Conservation (phyloP, 1,140 invertebrate species). For the Archivesica marissinica region DNA sequence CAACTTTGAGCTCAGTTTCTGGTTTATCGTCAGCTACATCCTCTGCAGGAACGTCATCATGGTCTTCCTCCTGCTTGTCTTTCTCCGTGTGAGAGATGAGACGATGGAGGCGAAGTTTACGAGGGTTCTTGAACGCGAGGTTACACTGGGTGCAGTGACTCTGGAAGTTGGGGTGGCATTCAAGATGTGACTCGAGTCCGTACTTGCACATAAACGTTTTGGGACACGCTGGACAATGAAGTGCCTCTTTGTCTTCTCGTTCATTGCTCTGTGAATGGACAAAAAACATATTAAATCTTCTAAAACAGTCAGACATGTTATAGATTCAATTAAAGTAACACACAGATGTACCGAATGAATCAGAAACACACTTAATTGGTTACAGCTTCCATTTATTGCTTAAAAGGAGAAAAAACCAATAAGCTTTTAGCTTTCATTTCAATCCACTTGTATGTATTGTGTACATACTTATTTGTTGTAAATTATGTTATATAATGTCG, state of each 20-base stretch:
- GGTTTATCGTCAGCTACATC: constrained; percentile 52
- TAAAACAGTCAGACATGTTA: too few relatives aligned
- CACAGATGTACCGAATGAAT: too few relatives aligned
- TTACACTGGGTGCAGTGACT: constrained; percentile 90
- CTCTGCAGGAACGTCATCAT: neutral
- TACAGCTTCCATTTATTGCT: too few relatives aligned
- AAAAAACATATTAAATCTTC: too few relatives aligned
- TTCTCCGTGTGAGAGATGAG: constrained; percentile 85
- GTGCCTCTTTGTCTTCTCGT: constrained; percentile 71
- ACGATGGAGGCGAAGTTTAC: constrained; percentile 88
- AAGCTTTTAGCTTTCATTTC: too few relatives aligned
- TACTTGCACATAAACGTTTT: constrained; percentile 87
- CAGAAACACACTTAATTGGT: too few relatives aligned
- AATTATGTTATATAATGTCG: too few relatives aligned
- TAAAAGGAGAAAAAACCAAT: too few relatives aligned
- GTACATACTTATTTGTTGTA: too few relatives aligned
- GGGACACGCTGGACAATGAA: constrained; percentile 84
- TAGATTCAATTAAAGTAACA: too few relatives aligned
- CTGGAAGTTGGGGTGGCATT: constrained; percentile 88
- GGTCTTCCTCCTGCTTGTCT: constrained; percentile 36
- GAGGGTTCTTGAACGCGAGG: constrained; percentile 88
- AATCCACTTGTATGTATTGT: too few relatives aligned
- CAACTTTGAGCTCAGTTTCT: constrained; percentile 77
- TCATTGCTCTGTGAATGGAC: constrained; percentile 25
- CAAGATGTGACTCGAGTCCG: constrained; percentile 88